Evolutionary conservation across 2,797 vertebrate genomes (phyloP), one percentile per base, ranked within the genome.

Genomic region (Helicolenus hilgendorfi): DNA sequence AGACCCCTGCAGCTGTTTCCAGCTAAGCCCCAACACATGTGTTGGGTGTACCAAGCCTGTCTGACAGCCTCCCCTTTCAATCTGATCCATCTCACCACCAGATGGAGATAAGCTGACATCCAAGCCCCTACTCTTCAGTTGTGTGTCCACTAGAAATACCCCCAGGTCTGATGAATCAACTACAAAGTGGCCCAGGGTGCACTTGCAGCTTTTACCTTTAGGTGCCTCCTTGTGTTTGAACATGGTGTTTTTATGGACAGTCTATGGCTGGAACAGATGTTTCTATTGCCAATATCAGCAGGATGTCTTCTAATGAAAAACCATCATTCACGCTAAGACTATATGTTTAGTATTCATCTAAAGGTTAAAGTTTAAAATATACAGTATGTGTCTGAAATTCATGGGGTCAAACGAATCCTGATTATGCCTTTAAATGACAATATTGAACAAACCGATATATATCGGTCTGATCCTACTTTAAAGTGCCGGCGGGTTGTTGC

Each of bases 401-500:
- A 49, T 49, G 18, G 56, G 56, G 24, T 58, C 56, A 24, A 36
- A 62, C 29, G 26, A 59, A 15, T 59, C 15, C 26, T 29, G 59
- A 20, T 29, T 33, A 62, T 56, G 49, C 29, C 26, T 78, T 4
- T 7, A 35, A 80, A 35, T 11, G 18, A 73, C n/a, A 58, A 60
- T 72, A 53, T 70, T 31, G 27, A 27, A 5, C 26, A 60, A 65
- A 49, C 20, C 24, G 1, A 58, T 69, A 56, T 15, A 63, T 33
- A 33, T 29, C 1, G 2, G 36, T 65, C 33, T 62, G 70, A 70
- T 77, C 36, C 35, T 26, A 56, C 81, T 89, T 69, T 90, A 79
- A 89, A 85, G 79, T 82, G 67, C 68, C 10, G 38, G 53, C 24
- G 24, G 83, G 64, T 31, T 84, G 69, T 79, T 88, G 87, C 71